Conservation (phyloP, 2,888 invertebrate genomes). For the Pterobdella sp. region DNA sequence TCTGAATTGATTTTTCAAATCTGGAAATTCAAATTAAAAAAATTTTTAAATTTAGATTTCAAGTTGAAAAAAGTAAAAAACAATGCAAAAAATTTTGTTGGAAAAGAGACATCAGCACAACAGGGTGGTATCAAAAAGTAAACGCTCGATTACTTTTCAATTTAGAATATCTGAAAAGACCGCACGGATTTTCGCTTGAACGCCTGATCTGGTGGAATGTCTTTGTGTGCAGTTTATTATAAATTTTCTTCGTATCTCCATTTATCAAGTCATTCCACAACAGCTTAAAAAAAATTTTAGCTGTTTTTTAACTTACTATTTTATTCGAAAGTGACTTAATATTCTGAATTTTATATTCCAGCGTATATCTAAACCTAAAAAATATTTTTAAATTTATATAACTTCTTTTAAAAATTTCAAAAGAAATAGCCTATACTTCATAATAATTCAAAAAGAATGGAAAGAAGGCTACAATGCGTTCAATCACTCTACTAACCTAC, state of each 20-base stretch:
- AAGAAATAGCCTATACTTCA: too few relatives aligned
- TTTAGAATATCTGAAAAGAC: slow-evolving; percentile 26
- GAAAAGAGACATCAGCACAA: background rate
- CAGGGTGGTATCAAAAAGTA: slow-evolving; percentile 20
- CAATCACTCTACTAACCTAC: too few relatives aligned
- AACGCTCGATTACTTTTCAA: slow-evolving; percentile 30
- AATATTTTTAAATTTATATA: too few relatives aligned
- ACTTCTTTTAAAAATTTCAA: too few relatives aligned
- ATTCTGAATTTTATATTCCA: too few relatives aligned
- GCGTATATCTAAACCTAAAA: too few relatives aligned
- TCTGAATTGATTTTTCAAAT: background rate
- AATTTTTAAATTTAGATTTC: background rate
- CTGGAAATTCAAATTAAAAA: background rate
- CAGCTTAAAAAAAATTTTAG: background rate
- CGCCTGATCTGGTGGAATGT: slow-evolving; percentile 1
- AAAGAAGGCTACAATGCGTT: too few relatives aligned
- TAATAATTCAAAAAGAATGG: too few relatives aligned
- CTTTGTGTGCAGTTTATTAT: background rate
- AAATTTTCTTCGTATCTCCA: background rate
- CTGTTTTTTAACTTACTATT: background rate
- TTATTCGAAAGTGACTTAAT: too few relatives aligned
- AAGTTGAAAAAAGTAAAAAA: background rate
- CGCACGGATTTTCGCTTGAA: slow-evolving; percentile 8
- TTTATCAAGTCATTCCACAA: background rate
- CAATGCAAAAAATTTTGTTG: background rate